phyloP scores from a whole-genome alignment of 2,113 vertebrate genomes.

The Balaenoptera acutorostrata region DNA sequence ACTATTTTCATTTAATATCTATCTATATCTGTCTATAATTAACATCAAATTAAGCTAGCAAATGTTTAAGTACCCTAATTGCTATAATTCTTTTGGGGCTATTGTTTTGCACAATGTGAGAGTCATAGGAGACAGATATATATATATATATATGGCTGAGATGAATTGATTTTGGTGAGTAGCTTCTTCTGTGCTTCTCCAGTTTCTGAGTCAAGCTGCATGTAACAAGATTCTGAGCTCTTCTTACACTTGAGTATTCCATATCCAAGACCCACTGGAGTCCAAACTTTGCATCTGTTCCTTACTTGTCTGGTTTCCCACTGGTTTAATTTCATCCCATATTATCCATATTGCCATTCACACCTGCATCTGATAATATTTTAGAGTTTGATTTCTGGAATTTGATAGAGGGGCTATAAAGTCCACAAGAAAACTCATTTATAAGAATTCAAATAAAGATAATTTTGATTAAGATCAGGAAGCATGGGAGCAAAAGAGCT shows the following conservation, averaged over 20 bases:
- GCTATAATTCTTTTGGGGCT: background rate
- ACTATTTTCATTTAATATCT: background rate
- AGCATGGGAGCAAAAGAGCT: background rate
- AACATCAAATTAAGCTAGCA: background rate
- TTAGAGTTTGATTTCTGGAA: background rate
- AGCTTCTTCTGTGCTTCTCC: background rate
- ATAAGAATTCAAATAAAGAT: conserved; percentile 25
- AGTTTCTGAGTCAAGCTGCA: conserved; percentile 29
- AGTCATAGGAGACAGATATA: background rate
- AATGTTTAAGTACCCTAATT: background rate
- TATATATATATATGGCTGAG: background rate
- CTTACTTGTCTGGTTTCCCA: background rate
- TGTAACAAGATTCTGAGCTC: background rate
- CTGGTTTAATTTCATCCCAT: background rate
- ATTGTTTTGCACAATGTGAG: background rate
- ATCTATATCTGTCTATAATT: background rate
- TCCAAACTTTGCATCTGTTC: background rate
- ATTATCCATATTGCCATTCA: background rate
- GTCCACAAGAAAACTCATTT: background rate
- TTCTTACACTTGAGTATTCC: background rate
- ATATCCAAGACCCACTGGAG: background rate
- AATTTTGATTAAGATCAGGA: background rate
- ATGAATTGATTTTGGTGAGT: background rate
- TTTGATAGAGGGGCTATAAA: background rate
- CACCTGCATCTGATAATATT: background rate